A percentile compares a stretch with the other conserved stretches of the same genome.
Evolutionary conservation across 2,888 invertebrate species (phyloP).

Genomic region (Meandrusa payeni): DNA sequence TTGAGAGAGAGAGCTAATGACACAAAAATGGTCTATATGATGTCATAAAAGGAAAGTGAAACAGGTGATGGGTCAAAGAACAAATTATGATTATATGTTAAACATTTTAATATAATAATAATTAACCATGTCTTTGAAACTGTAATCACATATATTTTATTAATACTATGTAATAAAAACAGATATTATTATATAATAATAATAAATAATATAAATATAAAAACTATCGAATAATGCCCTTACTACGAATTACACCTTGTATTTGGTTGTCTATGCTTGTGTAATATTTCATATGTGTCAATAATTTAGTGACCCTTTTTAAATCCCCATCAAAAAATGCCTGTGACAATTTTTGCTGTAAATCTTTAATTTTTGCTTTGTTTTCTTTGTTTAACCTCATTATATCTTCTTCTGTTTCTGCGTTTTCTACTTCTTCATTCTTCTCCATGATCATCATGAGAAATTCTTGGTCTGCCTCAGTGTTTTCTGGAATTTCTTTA

Average conservation of each 20-base stretch:
- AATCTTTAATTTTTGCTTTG: conserved; percentile 70
- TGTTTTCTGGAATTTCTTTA: conserved; percentile 83
- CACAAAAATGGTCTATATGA: too few relatives aligned
- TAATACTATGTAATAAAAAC: too few relatives aligned
- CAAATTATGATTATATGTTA: too few relatives aligned
- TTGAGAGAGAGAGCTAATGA: too few relatives aligned
- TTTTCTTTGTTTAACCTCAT: conserved; percentile 81
- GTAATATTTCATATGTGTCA: conserved; percentile 92
- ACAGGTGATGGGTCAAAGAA: too few relatives aligned
- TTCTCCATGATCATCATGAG: conserved; percentile 93
- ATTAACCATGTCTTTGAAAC: too few relatives aligned
- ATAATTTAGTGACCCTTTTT: conserved; percentile 81
- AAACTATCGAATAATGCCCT: conserved; percentile 75
- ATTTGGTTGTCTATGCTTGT: conserved; percentile 89
- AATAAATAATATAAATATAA: background rate
- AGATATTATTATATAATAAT: too few relatives aligned
- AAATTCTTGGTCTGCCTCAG: conserved; percentile 84
- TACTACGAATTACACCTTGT: conserved; percentile 81
- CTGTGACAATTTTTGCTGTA: conserved; percentile 79
- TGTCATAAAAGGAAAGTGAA: too few relatives aligned
- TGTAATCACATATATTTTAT: too few relatives aligned
- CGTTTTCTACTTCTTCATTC: conserved; percentile 91
- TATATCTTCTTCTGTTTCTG: conserved; percentile 80
- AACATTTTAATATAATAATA: too few relatives aligned
- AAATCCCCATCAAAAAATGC: conserved; percentile 85